Percentiles rank a stretch among this genome's conserved stretches.
Conservation (phyloP, 2,888 invertebrate species). For the Eledone cirrhosa region DNA sequence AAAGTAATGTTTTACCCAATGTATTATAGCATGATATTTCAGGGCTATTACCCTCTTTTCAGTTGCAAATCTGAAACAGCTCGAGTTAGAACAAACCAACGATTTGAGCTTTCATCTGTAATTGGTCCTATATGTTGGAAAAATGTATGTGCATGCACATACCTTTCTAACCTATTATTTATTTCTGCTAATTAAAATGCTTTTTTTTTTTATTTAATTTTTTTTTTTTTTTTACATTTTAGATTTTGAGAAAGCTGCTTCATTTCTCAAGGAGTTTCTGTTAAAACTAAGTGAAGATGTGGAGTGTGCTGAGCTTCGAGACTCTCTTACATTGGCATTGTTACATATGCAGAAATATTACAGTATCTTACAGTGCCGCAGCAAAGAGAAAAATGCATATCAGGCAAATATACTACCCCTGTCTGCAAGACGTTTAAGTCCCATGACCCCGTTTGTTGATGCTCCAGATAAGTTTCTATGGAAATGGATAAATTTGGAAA, state of each 20-base stretch:
- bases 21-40: too few relatives aligned
- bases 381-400: slow-evolving; percentile 51
- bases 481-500: slow-evolving; percentile 63
- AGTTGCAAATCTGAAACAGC: too few relatives aligned
- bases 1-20: too few relatives aligned
- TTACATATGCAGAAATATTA: slow-evolving; percentile 66
- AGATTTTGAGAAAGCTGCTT: slow-evolving; percentile 67
- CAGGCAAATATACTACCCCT: slow-evolving; percentile 47
- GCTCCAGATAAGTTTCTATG: slow-evolving; percentile 64
- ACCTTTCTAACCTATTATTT: too few relatives aligned
- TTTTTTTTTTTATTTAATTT: too few relatives aligned
- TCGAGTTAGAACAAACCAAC: too few relatives aligned
- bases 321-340: slow-evolving; percentile 63
- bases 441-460: slow-evolving; percentile 66
- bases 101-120: too few relatives aligned
- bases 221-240: slow-evolving; percentile 35
- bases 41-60: too few relatives aligned
- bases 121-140: too few relatives aligned
- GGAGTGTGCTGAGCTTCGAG: slow-evolving; percentile 65
- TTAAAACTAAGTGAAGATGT: slow-evolving; percentile 63
- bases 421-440: slow-evolving; percentile 63
- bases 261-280: slow-evolving; percentile 65
- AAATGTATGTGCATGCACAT: too few relatives aligned
- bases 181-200: too few relatives aligned
- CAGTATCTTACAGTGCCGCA: slow-evolving; percentile 52